These are phyloP conservation scores for Metopia argyrocephala DNA, from an alignment of 2,888 invertebrate genomes.

Conservation along the genomic window DNA sequence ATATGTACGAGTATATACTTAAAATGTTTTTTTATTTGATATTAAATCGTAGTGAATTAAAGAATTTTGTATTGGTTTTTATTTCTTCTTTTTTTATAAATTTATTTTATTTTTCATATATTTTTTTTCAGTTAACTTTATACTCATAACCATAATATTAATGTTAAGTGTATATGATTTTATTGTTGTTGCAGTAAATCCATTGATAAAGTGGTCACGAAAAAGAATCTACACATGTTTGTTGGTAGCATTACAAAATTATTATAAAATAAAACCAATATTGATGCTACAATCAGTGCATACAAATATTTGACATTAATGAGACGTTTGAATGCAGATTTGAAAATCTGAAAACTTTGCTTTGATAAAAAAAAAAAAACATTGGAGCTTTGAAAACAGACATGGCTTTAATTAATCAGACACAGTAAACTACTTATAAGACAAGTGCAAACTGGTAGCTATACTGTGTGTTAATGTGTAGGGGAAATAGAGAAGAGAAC, in stretches of 20 bases:
- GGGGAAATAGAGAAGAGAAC: too few relatives aligned
- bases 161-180: conserved; percentile 50
- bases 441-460: too few relatives aligned
- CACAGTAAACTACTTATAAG: too few relatives aligned
- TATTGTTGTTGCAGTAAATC: conserved; percentile 51
- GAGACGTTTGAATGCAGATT: not conserved
- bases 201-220: conserved; percentile 51
- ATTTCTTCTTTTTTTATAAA: not conserved
- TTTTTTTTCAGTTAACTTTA: conserved; percentile 24
- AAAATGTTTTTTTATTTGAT: conserved; percentile 26
- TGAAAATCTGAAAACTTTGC: not conserved
- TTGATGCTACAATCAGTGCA: not conserved
- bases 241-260: not conserved
- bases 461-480: too few relatives aligned
- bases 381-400: too few relatives aligned
- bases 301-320: not conserved
- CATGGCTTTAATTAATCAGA: too few relatives aligned
- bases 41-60: conserved; percentile 31
- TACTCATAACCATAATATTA: conserved; percentile 52
- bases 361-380: too few relatives aligned
- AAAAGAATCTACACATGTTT: conserved; percentile 19
- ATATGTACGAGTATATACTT: not conserved
- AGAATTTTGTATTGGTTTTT: conserved; percentile 35
- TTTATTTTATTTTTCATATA: conserved; percentile 14
- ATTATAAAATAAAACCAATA: not conserved